Conservation (phyloP, 2,113 vertebrate species). For the Odobenus rosmarus region DNA sequence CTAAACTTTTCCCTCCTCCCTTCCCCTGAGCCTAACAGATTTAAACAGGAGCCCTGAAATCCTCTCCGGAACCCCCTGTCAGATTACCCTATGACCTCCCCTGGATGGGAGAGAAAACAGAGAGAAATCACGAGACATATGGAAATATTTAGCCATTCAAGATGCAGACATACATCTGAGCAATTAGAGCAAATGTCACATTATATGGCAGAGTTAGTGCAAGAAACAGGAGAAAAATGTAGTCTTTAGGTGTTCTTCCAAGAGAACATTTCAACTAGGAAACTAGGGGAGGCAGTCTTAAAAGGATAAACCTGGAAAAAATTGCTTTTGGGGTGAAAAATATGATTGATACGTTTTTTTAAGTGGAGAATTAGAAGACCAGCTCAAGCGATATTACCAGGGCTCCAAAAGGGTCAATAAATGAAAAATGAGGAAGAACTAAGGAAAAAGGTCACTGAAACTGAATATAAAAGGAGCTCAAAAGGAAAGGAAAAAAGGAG, state of each 20-base stretch:
- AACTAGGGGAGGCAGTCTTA: neutral
- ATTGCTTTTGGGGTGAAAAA: neutral
- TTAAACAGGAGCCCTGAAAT: neutral
- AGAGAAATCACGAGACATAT: neutral
- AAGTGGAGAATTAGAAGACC: constrained; percentile 3
- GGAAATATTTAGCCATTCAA: constrained; percentile 27
- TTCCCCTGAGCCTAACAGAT: neutral
- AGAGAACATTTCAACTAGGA: neutral
- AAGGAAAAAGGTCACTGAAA: neutral
- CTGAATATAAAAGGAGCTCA: neutral
- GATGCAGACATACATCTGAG: neutral
- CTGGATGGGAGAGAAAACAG: neutral
- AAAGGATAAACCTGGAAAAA: neutral
- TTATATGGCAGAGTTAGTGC: neutral
- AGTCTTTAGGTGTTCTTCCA: neutral
- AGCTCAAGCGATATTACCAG: neutral
- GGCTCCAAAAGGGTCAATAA: neutral
- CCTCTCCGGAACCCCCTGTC: neutral
- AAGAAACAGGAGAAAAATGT: neutral
- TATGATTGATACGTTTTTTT: constrained; percentile 13
- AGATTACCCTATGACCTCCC: neutral
- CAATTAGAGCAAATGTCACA: constrained; percentile 36
- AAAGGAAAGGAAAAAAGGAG: neutral
- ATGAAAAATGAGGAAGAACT: neutral
- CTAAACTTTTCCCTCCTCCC: neutral